A percentile compares a stretch with the other conserved stretches of the same genome.
phyloP scores from a whole-genome alignment of 2,797 vertebrate genomes.

The Synanceia verrucosa region DNA sequence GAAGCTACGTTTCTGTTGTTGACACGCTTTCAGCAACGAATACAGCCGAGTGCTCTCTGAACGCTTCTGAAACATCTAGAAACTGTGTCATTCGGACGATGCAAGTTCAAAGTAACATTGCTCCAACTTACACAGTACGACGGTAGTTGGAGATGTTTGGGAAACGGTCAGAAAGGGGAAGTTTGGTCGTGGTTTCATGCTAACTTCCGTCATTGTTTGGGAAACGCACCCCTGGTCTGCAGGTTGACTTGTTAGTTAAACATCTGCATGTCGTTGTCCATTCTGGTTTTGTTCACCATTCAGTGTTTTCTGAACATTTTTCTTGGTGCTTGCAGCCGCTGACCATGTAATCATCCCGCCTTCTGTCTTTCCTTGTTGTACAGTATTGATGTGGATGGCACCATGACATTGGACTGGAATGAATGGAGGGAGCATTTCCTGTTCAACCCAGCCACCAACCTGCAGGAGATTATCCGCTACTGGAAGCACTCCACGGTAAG shows the following conservation, averaged over 20 bases:
- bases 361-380: conserved; percentile 4
- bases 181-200: too few relatives aligned
- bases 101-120: too few relatives aligned
- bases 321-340: neutral
- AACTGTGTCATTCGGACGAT: too few relatives aligned
- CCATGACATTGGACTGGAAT: conserved; percentile 95
- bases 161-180: too few relatives aligned
- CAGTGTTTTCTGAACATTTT: neutral
- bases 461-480: conserved; percentile 91
- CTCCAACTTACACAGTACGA: too few relatives aligned
- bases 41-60: too few relatives aligned
- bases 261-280: neutral
- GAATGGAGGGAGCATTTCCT: conserved; percentile 95
- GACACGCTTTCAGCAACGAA: too few relatives aligned
- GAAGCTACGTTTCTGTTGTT: too few relatives aligned
- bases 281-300: neutral
- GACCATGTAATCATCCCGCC: neutral
- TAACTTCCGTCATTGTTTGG: too few relatives aligned
- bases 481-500: conserved; percentile 94
- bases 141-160: too few relatives aligned
- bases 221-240: neutral
- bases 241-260: neutral
- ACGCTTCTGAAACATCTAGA: too few relatives aligned
- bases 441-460: conserved; percentile 90
- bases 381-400: conserved; percentile 93